Evolutionary conservation across 2,113 vertebrate species (phyloP).

Genomic region (Ornithorhynchus anatinus): DNA sequence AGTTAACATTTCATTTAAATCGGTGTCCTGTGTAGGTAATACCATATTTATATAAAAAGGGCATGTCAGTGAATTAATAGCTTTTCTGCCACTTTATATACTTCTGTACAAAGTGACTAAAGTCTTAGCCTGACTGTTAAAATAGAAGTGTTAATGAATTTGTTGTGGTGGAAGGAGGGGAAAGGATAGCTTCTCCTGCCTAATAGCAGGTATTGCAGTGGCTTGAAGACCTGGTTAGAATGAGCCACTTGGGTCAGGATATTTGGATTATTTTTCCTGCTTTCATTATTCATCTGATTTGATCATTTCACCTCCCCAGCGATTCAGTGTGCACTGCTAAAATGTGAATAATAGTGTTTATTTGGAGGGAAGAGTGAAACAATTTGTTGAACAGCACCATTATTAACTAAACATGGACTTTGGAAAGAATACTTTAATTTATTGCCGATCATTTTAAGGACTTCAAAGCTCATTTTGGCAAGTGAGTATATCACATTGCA

Average conservation of each 20-base stretch:
- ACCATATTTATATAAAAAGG: not conserved
- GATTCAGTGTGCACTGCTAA: not conserved
- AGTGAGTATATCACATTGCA: slow-evolving; percentile 44
- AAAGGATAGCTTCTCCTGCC: not conserved
- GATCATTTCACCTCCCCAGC: not conserved
- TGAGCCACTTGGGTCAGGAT: not conserved
- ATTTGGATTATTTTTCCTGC: not conserved
- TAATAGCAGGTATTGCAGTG: no score
- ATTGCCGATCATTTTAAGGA: not conserved
- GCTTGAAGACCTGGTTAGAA: no score
- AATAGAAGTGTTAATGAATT: not conserved
- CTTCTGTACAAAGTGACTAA: not conserved
- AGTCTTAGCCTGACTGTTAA: not conserved
- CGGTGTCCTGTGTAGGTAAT: not conserved
- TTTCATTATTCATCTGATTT: not conserved
- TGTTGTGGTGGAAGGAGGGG: not conserved
- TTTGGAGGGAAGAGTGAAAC: not conserved
- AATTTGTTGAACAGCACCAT: not conserved
- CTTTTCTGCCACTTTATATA: no score
- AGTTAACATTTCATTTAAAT: slow-evolving; percentile 10
- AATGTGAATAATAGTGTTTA: not conserved
- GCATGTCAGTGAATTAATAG: no score
- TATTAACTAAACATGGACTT: not conserved
- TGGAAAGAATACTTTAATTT: not conserved
- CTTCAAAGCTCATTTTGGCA: slow-evolving; percentile 19